Base-by-base conservation (phyloP, 2,797 vertebrate genomes). In the Sebastes steindachneri region DNA sequence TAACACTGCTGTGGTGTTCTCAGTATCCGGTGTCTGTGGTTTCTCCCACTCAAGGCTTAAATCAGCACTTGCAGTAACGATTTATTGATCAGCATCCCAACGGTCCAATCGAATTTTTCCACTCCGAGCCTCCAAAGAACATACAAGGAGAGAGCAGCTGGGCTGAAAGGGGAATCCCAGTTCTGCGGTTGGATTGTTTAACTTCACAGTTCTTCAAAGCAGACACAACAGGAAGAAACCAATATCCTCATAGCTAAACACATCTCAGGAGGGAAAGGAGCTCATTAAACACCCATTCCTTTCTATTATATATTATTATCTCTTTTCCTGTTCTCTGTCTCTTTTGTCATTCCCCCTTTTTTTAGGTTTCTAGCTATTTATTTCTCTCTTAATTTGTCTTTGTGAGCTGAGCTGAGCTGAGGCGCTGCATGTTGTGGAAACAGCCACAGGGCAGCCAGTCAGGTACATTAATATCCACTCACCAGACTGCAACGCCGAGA, bases 401-500 rank as follows among this genome's bases (percentile, higher is more conserved):
- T 76, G 59, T 19, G 11, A 14, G 71, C 54, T 72, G 73, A 83
- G 70, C 65, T 28, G 73, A 83, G 70, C 66, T 28, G 67, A 45
- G 54, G 45, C 60, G 4, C 28, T 11, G 68, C n/a, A 7, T n/a
- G 73, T 28, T 55, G 79, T 59, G 77, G 75, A 83, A 83, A 86
- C 60, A 65, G 88, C 92, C 80, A 15, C 59, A 2, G 85, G 90
- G 68, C 76, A 84, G 62, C 35, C 72, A 88, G 82, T 83, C 86
- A 80, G 82, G 83, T 82, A 66, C 90, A 83, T 88, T 90, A 89
- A 80, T 75, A 90, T 76, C 84, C 79, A 73, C 63, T 86, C 82
- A 77, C 4, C 76, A 66, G 54, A 74, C 1, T 26, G 68, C 21
- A 33, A 64, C 0, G 45, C 70, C 5, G 31, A 79, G 68, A 74